Evolutionary conservation across 1,140 invertebrate genomes (phyloP), one percentile per base, ranked within the genome.

Genomic region (Augochlora pura): DNA sequence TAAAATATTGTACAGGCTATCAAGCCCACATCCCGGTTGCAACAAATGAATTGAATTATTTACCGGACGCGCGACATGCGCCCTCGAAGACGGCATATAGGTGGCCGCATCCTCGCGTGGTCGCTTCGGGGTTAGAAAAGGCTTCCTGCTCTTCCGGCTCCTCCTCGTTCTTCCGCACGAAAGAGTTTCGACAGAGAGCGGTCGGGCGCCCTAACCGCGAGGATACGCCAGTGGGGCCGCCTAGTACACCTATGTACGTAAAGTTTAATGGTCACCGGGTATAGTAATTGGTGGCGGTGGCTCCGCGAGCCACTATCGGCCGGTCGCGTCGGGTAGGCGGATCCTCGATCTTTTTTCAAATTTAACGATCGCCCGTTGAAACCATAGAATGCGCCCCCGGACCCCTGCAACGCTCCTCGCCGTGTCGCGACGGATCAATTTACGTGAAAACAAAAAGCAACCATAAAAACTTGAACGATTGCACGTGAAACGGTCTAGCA

Each of bases 281-380:
- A 70, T 78, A 84, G 80, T 84, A 74, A 84, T 84, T 82, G 82
- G 80, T 84, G 73, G 54, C 60, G 64, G 69, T 84, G 65, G 65
- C 74, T 81, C 79, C 65, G 74, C 67, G 69, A 82, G 73, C 73
- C 65, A n/a, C 67, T 77, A 62, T 77, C 73, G 65, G 60, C 16
- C 49, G 72, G 72, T 54, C 76, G 49, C 49, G 72, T 54, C 81
- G 68, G 67, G 57, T 71, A 74, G 80, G 80, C 69, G 68, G 68
- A 65, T 78, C 74, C 68, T 84, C 67, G 57, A 74, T 69, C 70
- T 82, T 82, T 75, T 84, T 84, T 78, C 77, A 52, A 74, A 74
- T 84, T 84, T 84, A 84, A 84, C 76, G 82, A 84, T 82, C 79
- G 71, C 42, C 82, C 70, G 80, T 81, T 84, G 80, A 84, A 84